Evolutionary conservation across 2,888 invertebrate genomes (phyloP).

Genomic region (Leucania comma): DNA sequence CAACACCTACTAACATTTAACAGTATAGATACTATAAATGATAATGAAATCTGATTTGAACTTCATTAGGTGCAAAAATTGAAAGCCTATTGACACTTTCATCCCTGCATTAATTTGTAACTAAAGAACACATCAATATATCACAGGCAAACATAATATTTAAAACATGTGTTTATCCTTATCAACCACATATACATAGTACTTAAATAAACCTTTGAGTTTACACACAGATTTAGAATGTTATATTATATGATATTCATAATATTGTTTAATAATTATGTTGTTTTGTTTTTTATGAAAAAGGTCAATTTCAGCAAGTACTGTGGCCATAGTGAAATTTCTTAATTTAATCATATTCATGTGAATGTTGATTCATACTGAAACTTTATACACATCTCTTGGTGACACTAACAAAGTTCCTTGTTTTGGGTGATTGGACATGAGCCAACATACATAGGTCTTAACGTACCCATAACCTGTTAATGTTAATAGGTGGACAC

Average conservation of each 20-base stretch:
- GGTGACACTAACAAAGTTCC: no score
- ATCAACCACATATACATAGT: constrained; percentile 9
- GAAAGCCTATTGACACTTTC: not conserved
- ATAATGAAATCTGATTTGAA: no score
- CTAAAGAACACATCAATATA: not conserved
- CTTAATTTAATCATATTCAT: no score
- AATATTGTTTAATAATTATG: not conserved
- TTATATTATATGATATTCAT: not conserved
- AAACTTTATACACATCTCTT: no score
- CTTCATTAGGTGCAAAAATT: not conserved
- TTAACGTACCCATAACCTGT: no score
- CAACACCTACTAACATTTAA: no score
- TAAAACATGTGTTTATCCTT: constrained; percentile 1
- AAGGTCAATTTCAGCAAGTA: not conserved
- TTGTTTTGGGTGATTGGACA: no score
- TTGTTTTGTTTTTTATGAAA: not conserved
- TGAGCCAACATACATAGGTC: no score
- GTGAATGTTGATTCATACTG: no score
- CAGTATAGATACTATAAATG: no score
- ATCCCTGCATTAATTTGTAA: not conserved
- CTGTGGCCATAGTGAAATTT: not conserved
- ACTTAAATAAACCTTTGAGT: not conserved
- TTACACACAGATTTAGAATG: not conserved
- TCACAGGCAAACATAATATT: not conserved
- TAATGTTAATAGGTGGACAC: no score